Evolutionary conservation across 2,888 invertebrate species (phyloP), one percentile per base, ranked within the genome.

Genomic region (Drosophila demipolita): DNA sequence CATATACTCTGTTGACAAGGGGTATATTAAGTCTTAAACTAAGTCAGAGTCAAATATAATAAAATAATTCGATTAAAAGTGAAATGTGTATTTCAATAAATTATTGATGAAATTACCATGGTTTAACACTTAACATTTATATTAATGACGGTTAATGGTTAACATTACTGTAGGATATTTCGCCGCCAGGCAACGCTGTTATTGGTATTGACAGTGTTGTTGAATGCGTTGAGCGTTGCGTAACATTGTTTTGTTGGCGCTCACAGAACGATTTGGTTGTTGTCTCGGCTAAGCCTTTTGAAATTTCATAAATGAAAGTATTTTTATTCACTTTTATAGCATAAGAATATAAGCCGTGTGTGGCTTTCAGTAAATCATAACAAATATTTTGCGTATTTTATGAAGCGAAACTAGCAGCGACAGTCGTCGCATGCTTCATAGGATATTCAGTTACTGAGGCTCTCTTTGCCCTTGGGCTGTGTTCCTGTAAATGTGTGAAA

Each of bases 371-470:
- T 20, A 55, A 48, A 49, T 55, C 68, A 67, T 32, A 38, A 23
- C 38, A 26, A 38, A 48, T 32, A 55, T 17, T 12, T 38, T 54
- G 15, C 26, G 33, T 61, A 59, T 59, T 70, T 74, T 60, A 65
- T 74, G 59, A 64, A 50, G 48, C 57, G 45, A 40, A 54, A 35
- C 66, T 53, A 64, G 36, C 35, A 23, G 12, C 4, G 29, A 55
- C 63, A 36, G 26, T 61, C 48, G 75, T 53, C 49, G 68, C 45
- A 58, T 40, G 69, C 42, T 58, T 74, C 69, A 62, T 76, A 61
- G 64, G 79, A 75, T 59, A 79, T 77, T 62, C 61, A 77, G 48
- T 33, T 61, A 42, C 75, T 73, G 4, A 29, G 62, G 52, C 66
- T 12, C 52, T 15, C 48, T 33, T 26, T 42, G 57, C 26, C 32